phyloP scores from a whole-genome alignment of 1,140 invertebrate species.

The Drosophila nigrodunni region DNA sequence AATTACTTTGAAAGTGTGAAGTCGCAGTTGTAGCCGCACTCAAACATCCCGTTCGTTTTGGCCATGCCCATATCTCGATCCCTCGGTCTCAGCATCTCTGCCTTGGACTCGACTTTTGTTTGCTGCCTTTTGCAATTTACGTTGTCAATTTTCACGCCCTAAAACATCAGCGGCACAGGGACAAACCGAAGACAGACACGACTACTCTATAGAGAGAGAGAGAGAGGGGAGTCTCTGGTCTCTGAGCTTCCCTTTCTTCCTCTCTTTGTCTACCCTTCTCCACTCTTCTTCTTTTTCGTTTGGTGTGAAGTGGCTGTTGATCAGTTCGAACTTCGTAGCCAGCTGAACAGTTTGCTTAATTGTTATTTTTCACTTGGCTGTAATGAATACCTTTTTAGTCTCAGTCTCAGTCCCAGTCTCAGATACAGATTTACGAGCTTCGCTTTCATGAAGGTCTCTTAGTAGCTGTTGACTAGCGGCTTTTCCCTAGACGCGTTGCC shows the following conservation, averaged over 20 bases:
- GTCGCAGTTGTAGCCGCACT: constrained; percentile 20
- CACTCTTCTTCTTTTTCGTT: constrained; percentile 11
- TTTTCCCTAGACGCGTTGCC: not conserved
- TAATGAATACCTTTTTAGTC: constrained; percentile 26
- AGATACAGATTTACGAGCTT: constrained; percentile 3
- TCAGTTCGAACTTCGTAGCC: constrained; percentile 1
- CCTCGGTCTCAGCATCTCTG: not conserved
- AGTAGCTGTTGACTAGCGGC: constrained; percentile 5
- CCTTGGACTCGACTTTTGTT: constrained; percentile 1
- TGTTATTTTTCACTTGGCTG: constrained; percentile 61
- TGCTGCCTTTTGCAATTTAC: constrained; percentile 72
- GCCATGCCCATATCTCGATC: constrained; percentile 40
- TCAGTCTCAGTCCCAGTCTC: not conserved
- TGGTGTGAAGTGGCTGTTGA: constrained; percentile 38
- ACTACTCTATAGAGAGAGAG: not conserved
- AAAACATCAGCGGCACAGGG: constrained; percentile 54
- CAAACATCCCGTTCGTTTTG: constrained; percentile 10
- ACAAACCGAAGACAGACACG: constrained; percentile 7
- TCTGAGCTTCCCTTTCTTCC: not conserved
- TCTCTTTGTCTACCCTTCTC: not conserved
- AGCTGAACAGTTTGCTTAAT: constrained; percentile 65
- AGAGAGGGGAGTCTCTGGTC: not conserved
- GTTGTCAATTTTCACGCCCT: constrained; percentile 80
- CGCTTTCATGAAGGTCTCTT: constrained; percentile 15
- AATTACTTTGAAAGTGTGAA: constrained; percentile 82